Conservation (phyloP, 2,113 vertebrate genomes). For the Pseudopodoces humilis region DNA sequence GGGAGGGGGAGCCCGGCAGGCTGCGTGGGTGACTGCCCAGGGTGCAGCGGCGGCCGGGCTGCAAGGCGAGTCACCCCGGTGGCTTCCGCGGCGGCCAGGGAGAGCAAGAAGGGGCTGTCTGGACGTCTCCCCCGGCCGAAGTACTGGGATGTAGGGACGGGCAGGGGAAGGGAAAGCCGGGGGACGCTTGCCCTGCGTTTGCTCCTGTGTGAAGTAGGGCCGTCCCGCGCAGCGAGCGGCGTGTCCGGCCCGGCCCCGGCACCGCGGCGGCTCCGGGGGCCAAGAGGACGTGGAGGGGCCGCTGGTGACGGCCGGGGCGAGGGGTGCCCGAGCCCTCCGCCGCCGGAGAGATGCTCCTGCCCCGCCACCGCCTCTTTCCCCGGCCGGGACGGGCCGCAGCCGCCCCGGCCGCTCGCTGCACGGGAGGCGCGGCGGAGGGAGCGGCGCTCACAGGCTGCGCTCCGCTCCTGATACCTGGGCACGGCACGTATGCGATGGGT, state of each 20-base stretch:
- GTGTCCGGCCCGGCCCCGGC: neutral
- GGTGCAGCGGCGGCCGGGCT: neutral
- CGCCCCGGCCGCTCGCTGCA: neutral
- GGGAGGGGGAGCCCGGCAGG: neutral
- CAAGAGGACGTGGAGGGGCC: fast-evolving
- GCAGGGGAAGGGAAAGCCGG: no score
- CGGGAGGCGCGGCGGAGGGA: no score
- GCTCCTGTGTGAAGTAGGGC: neutral
- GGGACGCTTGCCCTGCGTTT: fast-evolving
- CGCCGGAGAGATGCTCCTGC: neutral
- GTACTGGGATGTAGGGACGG: neutral
- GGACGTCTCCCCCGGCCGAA: fast-evolving
- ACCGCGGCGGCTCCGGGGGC: fast-evolving
- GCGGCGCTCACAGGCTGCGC: fast-evolving
- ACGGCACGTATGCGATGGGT: neutral
- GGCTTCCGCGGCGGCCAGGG: neutral
- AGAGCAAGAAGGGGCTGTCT: fast-evolving
- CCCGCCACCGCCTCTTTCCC: no score
- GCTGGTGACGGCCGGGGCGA: neutral
- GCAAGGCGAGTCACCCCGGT: fast-evolving
- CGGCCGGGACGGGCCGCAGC: neutral
- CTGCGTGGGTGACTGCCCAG: no score
- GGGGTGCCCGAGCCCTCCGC: fast-evolving
- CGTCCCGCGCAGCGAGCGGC: neutral
- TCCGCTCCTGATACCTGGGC: fast-evolving